Percentiles rank a stretch among this genome's conserved stretches.
Evolutionary conservation across 2,113 vertebrate genomes (phyloP).

Genomic region (Seriola dumerili): DNA sequence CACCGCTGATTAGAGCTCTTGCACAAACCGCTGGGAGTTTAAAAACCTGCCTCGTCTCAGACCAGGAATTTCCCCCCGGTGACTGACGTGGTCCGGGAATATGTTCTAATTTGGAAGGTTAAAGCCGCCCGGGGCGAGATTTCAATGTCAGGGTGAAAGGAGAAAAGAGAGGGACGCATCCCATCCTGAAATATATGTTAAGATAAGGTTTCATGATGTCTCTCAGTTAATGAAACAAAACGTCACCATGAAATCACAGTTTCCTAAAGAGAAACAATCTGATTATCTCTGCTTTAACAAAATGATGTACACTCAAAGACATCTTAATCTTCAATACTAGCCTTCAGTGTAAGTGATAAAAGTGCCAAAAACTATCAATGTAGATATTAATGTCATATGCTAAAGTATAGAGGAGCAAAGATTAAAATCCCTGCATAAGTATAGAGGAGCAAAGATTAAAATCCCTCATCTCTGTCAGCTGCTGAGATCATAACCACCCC

Average conservation of each 20-base stretch:
- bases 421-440: too few species aligned
- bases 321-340: too few species aligned
- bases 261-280: not conserved
- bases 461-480: too few species aligned
- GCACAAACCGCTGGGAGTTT: constrained; percentile 45
- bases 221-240: too few species aligned
- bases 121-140: not conserved
- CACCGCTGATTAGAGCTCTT: constrained; percentile 51
- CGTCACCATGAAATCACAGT: not conserved
- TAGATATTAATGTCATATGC: too few species aligned
- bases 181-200: not conserved
- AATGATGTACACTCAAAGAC: too few species aligned
- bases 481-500: too few species aligned
- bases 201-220: not conserved
- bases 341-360: too few species aligned
- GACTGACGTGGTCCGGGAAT: constrained; percentile 31
- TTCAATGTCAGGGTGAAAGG: not conserved
- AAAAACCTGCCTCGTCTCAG: constrained; percentile 50
- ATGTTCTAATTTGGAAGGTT: not conserved
- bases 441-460: too few species aligned
- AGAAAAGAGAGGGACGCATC: not conserved
- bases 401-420: too few species aligned
- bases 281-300: not conserved
- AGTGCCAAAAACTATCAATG: not conserved
- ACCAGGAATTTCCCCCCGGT: constrained; percentile 22